Conservation (phyloP, 2,797 vertebrate genomes). For the Epinephelus coioides region DNA sequence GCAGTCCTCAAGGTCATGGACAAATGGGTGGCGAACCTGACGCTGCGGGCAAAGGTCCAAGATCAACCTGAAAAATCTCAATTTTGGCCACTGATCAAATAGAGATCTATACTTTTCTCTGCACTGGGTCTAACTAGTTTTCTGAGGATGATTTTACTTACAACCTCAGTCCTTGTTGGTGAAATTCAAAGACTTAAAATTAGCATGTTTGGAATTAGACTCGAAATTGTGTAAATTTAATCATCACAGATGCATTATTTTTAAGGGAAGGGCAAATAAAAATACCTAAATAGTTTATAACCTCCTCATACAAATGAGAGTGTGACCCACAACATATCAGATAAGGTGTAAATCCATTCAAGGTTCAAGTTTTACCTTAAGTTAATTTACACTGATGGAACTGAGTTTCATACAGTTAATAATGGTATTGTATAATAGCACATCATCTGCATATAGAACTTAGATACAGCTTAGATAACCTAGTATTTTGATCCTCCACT, state of each 20-base stretch:
- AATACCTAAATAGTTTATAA: background rate
- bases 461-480: too few relatives aligned
- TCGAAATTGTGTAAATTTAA: background rate
- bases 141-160: constrained; percentile 7
- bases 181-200: background rate
- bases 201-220: background rate
- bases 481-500: too few relatives aligned
- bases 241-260: constrained; percentile 1
- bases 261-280: background rate
- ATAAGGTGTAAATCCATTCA: background rate
- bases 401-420: background rate
- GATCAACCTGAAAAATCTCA: constrained; percentile 63
- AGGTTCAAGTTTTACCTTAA: background rate
- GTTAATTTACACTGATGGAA: background rate
- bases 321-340: background rate
- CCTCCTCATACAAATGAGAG: background rate
- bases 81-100: constrained; percentile 27
- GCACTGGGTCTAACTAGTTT: background rate
- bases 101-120: background rate
- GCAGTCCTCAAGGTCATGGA: constrained; percentile 95
- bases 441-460: constrained; percentile 13
- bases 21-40: constrained; percentile 94
- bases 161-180: background rate
- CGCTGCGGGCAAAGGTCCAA: constrained; percentile 86
- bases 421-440: background rate